These are phyloP conservation scores for Lasiurus borealis DNA, from an alignment of 2,113 vertebrate genomes.

Conservation along the genomic window DNA sequence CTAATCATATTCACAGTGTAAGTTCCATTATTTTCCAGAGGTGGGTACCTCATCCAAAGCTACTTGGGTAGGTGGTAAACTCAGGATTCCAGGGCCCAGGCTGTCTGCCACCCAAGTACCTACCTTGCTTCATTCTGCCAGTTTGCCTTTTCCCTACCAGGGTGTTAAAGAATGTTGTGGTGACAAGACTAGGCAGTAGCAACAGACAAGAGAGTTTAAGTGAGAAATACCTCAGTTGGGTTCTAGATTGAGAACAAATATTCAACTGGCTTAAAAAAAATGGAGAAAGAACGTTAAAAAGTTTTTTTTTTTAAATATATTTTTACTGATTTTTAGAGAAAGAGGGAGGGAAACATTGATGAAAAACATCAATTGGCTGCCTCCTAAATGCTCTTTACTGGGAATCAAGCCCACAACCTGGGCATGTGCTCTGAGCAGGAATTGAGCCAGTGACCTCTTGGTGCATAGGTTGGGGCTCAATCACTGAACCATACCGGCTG, in stretches of 20 bases:
- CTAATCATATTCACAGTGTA: not conserved
- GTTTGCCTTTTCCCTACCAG: not conserved
- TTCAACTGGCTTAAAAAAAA: not conserved
- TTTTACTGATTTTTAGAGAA: too few species aligned
- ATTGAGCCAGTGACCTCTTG: too few species aligned
- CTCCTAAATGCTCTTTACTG: too few species aligned
- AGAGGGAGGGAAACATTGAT: too few species aligned
- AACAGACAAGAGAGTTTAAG: not conserved
- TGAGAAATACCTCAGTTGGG: not conserved
- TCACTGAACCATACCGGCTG: too few species aligned
- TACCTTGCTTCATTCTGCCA: not conserved
- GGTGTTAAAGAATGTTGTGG: not conserved
- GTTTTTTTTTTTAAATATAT: not conserved
- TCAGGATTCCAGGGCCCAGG: not conserved
- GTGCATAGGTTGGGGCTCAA: too few species aligned
- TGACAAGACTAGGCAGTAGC: not conserved
- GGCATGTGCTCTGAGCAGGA: too few species aligned
- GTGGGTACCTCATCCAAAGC: not conserved
- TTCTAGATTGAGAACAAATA: not conserved
- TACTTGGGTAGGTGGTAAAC: not conserved
- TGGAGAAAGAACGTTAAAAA: not conserved
- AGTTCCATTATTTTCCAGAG: not conserved
- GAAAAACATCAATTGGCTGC: too few species aligned
- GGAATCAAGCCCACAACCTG: too few species aligned
- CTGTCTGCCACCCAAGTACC: not conserved